Evolutionary conservation across 2,113 vertebrate genomes (phyloP).

Genomic region (Eidolon helvum): DNA sequence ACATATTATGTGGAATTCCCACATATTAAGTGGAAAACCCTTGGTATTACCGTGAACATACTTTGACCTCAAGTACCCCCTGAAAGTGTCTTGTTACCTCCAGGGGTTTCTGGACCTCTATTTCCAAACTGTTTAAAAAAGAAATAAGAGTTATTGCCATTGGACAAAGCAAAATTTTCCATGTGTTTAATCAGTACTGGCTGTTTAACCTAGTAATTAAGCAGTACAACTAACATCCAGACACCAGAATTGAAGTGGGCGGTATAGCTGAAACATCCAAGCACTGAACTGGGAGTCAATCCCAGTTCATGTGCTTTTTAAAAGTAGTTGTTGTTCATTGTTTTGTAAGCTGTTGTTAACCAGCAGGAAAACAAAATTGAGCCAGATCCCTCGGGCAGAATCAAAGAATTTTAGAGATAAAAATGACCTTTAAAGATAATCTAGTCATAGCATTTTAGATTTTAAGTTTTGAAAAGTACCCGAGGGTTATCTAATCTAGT

Average conservation of each 20-base stretch:
- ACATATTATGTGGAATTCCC: background rate
- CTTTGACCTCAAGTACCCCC: background rate
- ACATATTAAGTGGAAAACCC: background rate
- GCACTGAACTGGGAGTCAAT: conserved; percentile 50
- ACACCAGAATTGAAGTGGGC: conserved; percentile 68
- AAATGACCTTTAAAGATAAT: conserved; percentile 42
- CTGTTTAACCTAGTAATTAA: conserved; percentile 58
- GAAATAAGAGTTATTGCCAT: background rate
- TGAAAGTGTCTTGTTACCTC: background rate
- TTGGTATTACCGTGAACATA: conserved; percentile 8
- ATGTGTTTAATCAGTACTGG: conserved; percentile 48
- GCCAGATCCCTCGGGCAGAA: background rate
- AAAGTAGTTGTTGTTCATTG: conserved; percentile 35
- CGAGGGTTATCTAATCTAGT: background rate
- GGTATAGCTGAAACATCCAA: background rate
- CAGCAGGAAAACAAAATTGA: conserved; percentile 35
- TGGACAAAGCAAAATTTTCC: conserved; percentile 7
- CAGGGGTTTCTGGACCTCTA: background rate
- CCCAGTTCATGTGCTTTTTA: conserved; percentile 50
- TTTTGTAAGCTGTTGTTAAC: conserved; percentile 44
- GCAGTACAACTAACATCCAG: conserved; percentile 25
- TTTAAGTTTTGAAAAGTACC: conserved; percentile 17
- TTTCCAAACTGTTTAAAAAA: conserved; percentile 32
- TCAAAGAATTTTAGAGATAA: conserved; percentile 35
- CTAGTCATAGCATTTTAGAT: conserved; percentile 23